These are phyloP conservation scores for Leguminivora glycinivorella DNA, from an alignment of 1,140 invertebrate species.

Conservation along the genomic window DNA sequence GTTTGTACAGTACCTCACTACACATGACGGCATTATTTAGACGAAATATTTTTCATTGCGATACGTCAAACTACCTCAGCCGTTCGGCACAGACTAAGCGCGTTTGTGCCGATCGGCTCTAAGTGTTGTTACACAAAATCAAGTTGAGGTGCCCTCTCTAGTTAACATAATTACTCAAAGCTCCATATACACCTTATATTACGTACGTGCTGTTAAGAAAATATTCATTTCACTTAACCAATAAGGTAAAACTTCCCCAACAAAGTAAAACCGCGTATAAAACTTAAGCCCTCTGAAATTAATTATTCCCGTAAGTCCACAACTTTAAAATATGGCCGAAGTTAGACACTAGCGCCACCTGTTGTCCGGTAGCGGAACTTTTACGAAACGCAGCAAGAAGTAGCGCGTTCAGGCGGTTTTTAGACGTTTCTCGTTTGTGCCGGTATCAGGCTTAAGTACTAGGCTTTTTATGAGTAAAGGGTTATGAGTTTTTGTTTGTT, in stretches of 20 bases:
- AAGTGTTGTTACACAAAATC: too few species aligned
- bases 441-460: neutral
- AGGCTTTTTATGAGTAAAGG: constrained; percentile 6
- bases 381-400: neutral
- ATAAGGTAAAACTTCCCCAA: neutral
- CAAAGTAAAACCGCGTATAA: constrained; percentile 6
- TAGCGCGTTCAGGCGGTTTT: neutral
- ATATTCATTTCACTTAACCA: neutral
- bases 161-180: too few species aligned
- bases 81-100: too few species aligned
- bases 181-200: too few species aligned
- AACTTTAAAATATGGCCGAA: constrained; percentile 7
- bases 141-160: too few species aligned
- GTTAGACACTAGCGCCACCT: constrained; percentile 6
- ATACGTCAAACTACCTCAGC: too few species aligned
- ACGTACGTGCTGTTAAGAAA: neutral
- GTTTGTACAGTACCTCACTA: too few species aligned
- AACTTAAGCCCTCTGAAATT: constrained; percentile 4
- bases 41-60: too few species aligned
- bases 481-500: constrained; percentile 3
- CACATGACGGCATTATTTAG: too few species aligned
- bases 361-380: constrained; percentile 1
- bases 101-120: too few species aligned
- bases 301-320: neutral
- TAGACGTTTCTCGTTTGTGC: neutral